Evolutionary conservation across 2,797 vertebrate species (phyloP), one percentile per base, ranked within the genome.

Genomic region (Cercopithecus diana): DNA sequence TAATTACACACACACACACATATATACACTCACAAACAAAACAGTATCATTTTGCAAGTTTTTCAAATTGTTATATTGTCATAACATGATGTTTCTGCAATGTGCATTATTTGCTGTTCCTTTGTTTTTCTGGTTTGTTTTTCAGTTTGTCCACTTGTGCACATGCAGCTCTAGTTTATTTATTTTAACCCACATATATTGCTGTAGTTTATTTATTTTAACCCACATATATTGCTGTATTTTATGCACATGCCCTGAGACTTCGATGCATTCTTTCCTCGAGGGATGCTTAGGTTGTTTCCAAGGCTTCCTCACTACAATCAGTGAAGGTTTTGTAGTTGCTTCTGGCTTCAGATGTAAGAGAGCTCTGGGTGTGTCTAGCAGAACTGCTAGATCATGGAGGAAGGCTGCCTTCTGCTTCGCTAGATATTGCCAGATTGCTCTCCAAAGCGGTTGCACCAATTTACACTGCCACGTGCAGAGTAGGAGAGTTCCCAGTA

Each of bases 181-280:
- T 43, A 43, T 43, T 43, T 43, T 43, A 43, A 43, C 41, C 41
- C 41, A 43, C 41, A 43, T 43, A 43, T 41, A 41, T 41, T 41
- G 41, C 41, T 41, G 41, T 9, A n/a, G 48, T 4, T 30, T 1
- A 5, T 36, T 45, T 15, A 36, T 26, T n/a, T 36, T 57, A 55
- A 15, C 36, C 39, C 41, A 19, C 0, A 4, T 20, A 5, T 4
- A 4, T 4, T 19, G 30, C 28, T 39, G 52, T 5, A 4, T 4
- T 3, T 2, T 12, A 14, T 0, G 4, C 14, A 12, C 4, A 20
- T 4, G 7, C 33, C 2, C 0, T 3, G 7, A 30, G 58, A 52
- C 55, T 70, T 33, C 1, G 4, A 12, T 17, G 75, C 22, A 70
- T 45, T 88, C 45, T n/a, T 20, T 45, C 33, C 72, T n/a, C 1